These are phyloP conservation scores for Lepilemur ruficaudatus DNA, from an alignment of 2,797 vertebrate species.

Conservation along the genomic window DNA sequence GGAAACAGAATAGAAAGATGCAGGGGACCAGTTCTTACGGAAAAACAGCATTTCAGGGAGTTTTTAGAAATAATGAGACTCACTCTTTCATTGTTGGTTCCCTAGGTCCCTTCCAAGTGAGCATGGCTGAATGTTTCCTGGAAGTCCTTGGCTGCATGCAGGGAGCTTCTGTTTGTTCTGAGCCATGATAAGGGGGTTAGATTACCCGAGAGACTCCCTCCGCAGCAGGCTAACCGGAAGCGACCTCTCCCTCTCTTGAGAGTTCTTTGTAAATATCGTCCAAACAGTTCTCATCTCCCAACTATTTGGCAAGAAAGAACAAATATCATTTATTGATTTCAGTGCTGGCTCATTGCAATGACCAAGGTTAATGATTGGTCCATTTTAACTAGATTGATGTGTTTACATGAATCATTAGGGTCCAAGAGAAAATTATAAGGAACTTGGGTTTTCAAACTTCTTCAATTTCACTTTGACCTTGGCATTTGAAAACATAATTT, in stretches of 20 bases:
- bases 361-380: constrained; percentile 51
- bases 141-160: neutral
- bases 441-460: constrained; percentile 38
- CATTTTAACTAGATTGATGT: constrained; percentile 18
- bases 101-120: neutral
- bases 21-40: neutral
- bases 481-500: constrained; percentile 16
- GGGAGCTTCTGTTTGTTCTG: neutral
- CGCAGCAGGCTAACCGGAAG: neutral
- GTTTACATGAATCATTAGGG: constrained; percentile 35
- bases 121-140: neutral
- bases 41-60: neutral
- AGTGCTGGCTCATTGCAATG: neutral
- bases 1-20: neutral
- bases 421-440: neutral
- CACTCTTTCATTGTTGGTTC: neutral
- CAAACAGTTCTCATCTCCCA: neutral
- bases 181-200: neutral
- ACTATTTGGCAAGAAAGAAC: neutral
- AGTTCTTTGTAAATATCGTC: neutral
- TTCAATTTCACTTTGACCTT: constrained; percentile 11
- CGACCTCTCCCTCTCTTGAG: neutral
- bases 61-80: neutral
- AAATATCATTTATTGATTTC: constrained; percentile 40
- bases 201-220: neutral